These are phyloP conservation scores for Luperina nickerlii DNA, from an alignment of 2,888 invertebrate genomes.

Conservation along the genomic window DNA sequence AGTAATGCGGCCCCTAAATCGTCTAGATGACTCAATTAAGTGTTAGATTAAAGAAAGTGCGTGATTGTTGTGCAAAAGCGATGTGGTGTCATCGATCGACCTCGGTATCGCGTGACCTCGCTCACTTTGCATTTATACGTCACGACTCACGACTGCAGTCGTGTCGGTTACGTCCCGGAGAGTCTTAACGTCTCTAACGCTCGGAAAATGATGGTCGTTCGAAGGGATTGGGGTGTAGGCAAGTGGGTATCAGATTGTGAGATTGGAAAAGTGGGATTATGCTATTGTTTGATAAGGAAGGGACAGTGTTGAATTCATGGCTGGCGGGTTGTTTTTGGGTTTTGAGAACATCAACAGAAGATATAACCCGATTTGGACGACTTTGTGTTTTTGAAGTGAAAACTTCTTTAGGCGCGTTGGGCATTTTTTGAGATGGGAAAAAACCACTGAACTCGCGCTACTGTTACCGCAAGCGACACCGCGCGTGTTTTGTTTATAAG, in stretches of 20 bases:
- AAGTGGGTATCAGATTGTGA: conserved; percentile 53
- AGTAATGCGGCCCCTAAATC: conserved; percentile 52
- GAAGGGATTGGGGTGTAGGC: conserved; percentile 23
- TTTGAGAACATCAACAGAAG: conserved; percentile 15
- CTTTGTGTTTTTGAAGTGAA: not conserved
- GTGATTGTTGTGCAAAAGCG: conserved; percentile 64
- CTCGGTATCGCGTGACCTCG: conserved; percentile 63
- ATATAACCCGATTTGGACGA: conserved; percentile 16
- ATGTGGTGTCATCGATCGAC: conserved; percentile 68
- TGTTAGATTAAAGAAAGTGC: conserved; percentile 65
- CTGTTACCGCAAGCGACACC: no score
- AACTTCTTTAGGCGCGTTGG: no score
- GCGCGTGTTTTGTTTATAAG: no score
- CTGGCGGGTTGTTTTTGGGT: conserved; percentile 13
- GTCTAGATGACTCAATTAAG: conserved; percentile 61
- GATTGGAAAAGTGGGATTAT: conserved; percentile 51
- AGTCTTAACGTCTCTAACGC: conserved; percentile 24
- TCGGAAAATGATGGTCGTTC: conserved; percentile 23
- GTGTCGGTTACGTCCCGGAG: conserved; percentile 37
- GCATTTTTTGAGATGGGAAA: no score
- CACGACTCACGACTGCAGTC: conserved; percentile 25
- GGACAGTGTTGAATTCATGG: conserved; percentile 18
- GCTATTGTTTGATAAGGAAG: conserved; percentile 45
- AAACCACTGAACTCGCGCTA: no score
- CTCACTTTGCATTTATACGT: conserved; percentile 33